Percentiles rank a stretch among this genome's conserved stretches.
Conservation (phyloP, 2,113 vertebrate species). For the Dicentrarchus labrax region DNA sequence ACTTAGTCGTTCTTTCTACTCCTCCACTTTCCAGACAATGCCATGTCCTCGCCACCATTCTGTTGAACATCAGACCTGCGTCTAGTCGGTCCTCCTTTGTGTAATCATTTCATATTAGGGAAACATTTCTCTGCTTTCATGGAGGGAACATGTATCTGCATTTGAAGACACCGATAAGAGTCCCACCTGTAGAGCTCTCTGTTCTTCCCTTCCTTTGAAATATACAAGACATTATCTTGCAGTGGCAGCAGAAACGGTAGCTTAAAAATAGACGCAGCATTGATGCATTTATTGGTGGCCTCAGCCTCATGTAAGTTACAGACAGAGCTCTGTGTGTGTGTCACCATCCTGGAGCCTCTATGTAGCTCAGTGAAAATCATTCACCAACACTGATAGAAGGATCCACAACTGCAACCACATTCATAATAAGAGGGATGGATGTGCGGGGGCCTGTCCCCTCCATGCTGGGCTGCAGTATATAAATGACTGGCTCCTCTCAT, state of each 20-base stretch:
- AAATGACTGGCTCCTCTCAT: conserved; percentile 59
- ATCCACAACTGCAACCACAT: neutral
- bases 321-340: conserved; percentile 18
- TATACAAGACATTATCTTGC: neutral
- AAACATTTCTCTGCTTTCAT: neutral
- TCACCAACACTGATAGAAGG: conserved; percentile 23
- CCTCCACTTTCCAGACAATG: neutral
- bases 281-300: conserved; percentile 30
- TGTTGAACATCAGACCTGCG: neutral
- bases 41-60: neutral
- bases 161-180: conserved; percentile 5
- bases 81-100: neutral
- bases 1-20: neutral
- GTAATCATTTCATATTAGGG: neutral
- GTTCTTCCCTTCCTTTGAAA: neutral
- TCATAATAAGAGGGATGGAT: conserved; percentile 35
- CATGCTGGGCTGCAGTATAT: conserved; percentile 39
- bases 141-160: neutral
- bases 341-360: conserved; percentile 4
- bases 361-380: conserved; percentile 22
- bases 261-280: conserved; percentile 30
- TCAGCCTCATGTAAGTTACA: conserved; percentile 28
- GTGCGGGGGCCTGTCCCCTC: conserved; percentile 12
- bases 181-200: neutral
- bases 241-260: neutral